Conservation (phyloP, 2,113 vertebrate species). For the Uria aalge region DNA sequence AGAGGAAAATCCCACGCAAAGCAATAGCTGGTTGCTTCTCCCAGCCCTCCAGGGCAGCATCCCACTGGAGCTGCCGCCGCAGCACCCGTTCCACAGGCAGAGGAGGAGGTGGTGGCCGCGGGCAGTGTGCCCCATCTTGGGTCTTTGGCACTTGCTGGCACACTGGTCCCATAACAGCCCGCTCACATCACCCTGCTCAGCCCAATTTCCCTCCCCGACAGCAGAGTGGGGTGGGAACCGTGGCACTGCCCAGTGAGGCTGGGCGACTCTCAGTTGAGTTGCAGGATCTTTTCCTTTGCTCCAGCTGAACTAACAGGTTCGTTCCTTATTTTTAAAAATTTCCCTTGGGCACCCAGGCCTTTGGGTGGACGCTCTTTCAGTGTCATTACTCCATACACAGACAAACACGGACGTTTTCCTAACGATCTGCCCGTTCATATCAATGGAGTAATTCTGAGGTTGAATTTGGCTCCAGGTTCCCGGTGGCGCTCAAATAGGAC, state of each 20-base stretch:
- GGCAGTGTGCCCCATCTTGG: not conserved
- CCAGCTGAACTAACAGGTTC: not conserved
- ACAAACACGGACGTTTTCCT: not conserved
- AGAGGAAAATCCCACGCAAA: not conserved
- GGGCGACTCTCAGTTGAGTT: not conserved
- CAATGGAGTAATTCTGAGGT: not conserved
- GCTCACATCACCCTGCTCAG: not conserved
- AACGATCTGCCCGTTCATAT: not conserved
- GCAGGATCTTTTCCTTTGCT: not conserved
- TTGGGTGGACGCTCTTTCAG: not conserved
- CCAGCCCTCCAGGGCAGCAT: not conserved
- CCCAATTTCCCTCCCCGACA: not conserved
- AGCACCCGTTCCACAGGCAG: too few relatives aligned
- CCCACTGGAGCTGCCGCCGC: not conserved
- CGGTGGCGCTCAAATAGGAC: accelerated
- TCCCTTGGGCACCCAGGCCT: not conserved
- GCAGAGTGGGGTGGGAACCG: accelerated
- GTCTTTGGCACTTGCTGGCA: not conserved
- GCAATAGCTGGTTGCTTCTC: not conserved
- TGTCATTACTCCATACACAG: too few relatives aligned
- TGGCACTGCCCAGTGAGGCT: accelerated
- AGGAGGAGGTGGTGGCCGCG: not conserved
- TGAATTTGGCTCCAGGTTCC: not conserved
- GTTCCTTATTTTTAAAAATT: not conserved
- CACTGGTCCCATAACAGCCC: accelerated